Base-by-base conservation (phyloP, 2,113 vertebrate genomes). In the Ranitomeya imitator region DNA sequence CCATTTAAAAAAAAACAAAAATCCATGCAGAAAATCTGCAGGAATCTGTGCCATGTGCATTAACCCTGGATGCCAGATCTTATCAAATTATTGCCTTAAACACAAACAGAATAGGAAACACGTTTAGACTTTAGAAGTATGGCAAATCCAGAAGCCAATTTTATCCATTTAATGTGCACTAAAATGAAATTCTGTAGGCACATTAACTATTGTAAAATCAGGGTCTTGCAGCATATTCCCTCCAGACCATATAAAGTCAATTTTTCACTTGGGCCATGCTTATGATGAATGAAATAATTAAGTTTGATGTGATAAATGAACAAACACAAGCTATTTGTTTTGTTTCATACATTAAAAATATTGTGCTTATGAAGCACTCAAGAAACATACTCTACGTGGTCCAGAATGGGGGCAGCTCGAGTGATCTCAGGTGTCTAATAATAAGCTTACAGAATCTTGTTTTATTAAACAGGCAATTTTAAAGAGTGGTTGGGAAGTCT, bases 381-480 rank as follows among this genome's bases (percentile, higher is more conserved):
- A 37, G 57, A 61, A 81, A 60, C 61, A 23, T 61, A 37, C 23
- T 59, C 52, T 60, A 6, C 60, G 55, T 80, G 55, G 78, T 23
- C 55, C 78, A 59, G 13, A 26, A 15, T 16, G 23, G 61, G 79
- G 79, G 55, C 55, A 60, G 23, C 23, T 19, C 1, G 57, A 81
- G 57, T 81, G 55, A 81, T 81, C 79, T 81, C 79, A 81, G 79
- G 79, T 81, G 57, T 60, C 26, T 60, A 81, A 81, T 81, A 81
- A 81, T 7, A 81, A 81, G 57, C 79, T 37, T 31, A 61, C 79
- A 61, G 79, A 60, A 81, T 81, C 59, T 81, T 59, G 63, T 61
- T 83, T 83, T 83, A 83, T 83, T 83, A 52, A 65, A 67, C 31
- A 83, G 61, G 31, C 63, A 52, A 83, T 83, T 83, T 83, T 65